Conservation (phyloP, 1,140 invertebrate genomes). For the Vollenhovia emeryi region DNA sequence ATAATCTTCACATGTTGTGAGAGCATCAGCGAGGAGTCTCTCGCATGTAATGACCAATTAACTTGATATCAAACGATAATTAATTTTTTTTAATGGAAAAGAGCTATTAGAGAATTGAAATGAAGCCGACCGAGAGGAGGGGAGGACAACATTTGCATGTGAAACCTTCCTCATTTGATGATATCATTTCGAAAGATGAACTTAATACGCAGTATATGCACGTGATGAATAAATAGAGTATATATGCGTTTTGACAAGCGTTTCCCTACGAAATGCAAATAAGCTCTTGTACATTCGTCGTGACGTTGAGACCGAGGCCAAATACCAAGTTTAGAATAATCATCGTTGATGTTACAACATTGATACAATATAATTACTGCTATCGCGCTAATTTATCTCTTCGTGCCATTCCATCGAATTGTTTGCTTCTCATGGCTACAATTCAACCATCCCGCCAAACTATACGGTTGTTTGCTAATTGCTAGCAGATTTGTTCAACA, state of each 20-base stretch:
- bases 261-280: slow-evolving; percentile 53
- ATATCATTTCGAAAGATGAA: slow-evolving; percentile 15
- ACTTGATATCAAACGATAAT: slow-evolving; percentile 18
- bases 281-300: slow-evolving; percentile 14
- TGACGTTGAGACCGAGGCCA: not conserved
- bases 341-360: not conserved
- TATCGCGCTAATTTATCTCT: not conserved
- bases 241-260: slow-evolving; percentile 30
- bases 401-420: not conserved
- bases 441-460: not conserved
- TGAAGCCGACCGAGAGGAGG: not conserved
- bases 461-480: not conserved
- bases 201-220: not conserved
- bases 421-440: not conserved
- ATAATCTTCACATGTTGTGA: not conserved
- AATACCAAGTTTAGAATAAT: slow-evolving; percentile 11
- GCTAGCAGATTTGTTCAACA: not conserved
- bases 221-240: not conserved
- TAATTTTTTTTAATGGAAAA: slow-evolving; percentile 16
- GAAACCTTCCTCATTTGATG: not conserved
- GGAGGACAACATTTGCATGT: not conserved
- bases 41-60: slow-evolving; percentile 3
- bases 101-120: not conserved
- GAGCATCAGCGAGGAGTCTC: not conserved
- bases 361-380: not conserved